phyloP scores from a whole-genome alignment of 2,113 vertebrate species.

The Rhabdomys dilectus region DNA sequence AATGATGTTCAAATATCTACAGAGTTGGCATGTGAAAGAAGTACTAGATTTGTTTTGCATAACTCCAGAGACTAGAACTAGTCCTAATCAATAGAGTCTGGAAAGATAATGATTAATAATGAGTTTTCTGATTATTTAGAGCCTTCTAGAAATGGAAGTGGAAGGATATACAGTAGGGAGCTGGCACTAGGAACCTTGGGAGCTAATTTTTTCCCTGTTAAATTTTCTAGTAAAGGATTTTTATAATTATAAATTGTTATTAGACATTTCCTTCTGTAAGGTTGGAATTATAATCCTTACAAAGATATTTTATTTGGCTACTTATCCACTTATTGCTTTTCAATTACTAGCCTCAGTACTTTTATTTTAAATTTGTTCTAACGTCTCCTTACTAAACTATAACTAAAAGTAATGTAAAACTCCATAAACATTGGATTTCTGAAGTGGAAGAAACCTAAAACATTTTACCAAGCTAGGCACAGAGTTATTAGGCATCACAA shows the following conservation, averaged over 20 bases:
- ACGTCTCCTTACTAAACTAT: conserved; percentile 17
- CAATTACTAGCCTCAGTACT: background rate
- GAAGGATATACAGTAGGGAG: background rate
- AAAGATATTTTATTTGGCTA: conserved; percentile 35
- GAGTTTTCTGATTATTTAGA: conserved; percentile 20
- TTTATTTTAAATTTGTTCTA: conserved; percentile 5
- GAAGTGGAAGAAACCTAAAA: conserved; percentile 10
- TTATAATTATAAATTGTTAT: background rate
- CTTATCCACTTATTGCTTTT: background rate
- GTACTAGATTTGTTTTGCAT: conserved; percentile 4
- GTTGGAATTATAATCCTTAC: background rate
- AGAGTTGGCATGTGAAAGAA: background rate
- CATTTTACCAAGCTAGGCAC: background rate
- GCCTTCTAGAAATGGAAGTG: background rate
- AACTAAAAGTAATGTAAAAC: conserved; percentile 22
- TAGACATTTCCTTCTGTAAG: background rate
- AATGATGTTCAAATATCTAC: background rate
- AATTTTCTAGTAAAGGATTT: background rate
- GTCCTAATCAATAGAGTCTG: background rate
- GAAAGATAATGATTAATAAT: background rate
- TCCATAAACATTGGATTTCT: background rate
- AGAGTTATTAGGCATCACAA: conserved; percentile 18
- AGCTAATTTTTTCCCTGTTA: background rate
- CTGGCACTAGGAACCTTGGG: background rate
- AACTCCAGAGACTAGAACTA: background rate